These are phyloP conservation scores for Okamejei kenojei DNA, from an alignment of 2,797 vertebrate genomes.

Conservation along the genomic window DNA sequence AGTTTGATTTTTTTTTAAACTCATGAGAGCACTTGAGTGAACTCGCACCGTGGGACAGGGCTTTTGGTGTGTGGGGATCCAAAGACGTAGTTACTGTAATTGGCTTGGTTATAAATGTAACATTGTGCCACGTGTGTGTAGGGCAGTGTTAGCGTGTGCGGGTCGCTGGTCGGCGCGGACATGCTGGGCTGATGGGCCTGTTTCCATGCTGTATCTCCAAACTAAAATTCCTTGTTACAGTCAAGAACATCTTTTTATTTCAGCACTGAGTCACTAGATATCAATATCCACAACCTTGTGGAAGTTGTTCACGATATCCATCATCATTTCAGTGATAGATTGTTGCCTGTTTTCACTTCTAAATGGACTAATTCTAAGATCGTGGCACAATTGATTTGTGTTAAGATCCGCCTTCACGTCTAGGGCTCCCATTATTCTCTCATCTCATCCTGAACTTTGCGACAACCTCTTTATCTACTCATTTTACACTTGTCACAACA, in stretches of 20 bases:
- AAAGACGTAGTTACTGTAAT: too few species aligned
- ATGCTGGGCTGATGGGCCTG: too few species aligned
- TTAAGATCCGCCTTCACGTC: neutral
- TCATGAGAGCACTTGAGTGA: too few species aligned
- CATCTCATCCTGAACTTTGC: neutral
- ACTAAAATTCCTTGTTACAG: neutral
- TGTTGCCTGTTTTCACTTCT: neutral
- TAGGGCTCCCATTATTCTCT: neutral
- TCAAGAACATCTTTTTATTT: neutral
- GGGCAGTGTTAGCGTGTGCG: too few species aligned
- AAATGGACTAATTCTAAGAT: neutral
- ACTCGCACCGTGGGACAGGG: too few species aligned
- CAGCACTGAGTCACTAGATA: too few species aligned
- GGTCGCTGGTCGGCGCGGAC: too few species aligned
- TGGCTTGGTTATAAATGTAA: too few species aligned
- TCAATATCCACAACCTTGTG: neutral
- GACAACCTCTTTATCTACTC: neutral
- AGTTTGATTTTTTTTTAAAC: too few species aligned
- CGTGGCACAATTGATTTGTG: neutral
- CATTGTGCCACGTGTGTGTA: too few species aligned
- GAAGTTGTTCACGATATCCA: neutral
- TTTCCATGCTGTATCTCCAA: too few species aligned
- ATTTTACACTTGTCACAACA: neutral
- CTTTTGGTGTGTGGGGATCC: too few species aligned
- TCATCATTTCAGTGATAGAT: neutral